phyloP scores from a whole-genome alignment of 2,113 vertebrate genomes.

The Anas platyrhynchos region DNA sequence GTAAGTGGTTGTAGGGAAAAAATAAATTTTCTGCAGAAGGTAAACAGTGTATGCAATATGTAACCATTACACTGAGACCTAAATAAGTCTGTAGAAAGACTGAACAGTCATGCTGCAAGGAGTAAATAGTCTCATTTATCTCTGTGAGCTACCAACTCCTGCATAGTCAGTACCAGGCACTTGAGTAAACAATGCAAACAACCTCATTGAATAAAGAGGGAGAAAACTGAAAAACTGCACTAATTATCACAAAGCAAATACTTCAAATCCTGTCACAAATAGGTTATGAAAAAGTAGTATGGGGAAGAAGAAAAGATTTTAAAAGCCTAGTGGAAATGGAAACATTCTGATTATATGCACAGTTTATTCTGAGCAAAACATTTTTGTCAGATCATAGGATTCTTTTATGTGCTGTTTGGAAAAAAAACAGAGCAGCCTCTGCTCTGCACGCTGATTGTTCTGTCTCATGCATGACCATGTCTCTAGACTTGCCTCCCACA shows the following conservation, averaged over 20 bases:
- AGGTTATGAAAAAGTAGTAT: background rate
- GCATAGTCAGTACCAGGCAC: background rate
- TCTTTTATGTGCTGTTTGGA: background rate
- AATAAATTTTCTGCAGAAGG: background rate
- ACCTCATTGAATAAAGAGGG: background rate
- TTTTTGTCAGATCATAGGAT: background rate
- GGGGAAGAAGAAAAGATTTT: background rate
- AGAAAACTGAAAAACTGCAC: background rate
- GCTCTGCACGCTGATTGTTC: background rate
- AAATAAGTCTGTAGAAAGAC: background rate
- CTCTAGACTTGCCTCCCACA: background rate
- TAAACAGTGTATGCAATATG: background rate
- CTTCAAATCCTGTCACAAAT: background rate
- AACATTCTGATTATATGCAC: background rate
- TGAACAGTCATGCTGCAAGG: background rate
- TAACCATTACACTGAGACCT: background rate
- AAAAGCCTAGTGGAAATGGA: background rate
- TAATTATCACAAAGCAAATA: background rate
- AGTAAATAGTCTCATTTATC: background rate
- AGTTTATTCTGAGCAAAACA: background rate
- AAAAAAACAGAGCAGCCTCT: background rate
- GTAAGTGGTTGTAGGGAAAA: background rate
- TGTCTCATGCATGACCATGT: background rate
- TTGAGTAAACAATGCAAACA: background rate
- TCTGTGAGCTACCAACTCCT: background rate